These are phyloP conservation scores for Volucella inflata DNA, from an alignment of 2,888 invertebrate species.

Conservation along the genomic window DNA sequence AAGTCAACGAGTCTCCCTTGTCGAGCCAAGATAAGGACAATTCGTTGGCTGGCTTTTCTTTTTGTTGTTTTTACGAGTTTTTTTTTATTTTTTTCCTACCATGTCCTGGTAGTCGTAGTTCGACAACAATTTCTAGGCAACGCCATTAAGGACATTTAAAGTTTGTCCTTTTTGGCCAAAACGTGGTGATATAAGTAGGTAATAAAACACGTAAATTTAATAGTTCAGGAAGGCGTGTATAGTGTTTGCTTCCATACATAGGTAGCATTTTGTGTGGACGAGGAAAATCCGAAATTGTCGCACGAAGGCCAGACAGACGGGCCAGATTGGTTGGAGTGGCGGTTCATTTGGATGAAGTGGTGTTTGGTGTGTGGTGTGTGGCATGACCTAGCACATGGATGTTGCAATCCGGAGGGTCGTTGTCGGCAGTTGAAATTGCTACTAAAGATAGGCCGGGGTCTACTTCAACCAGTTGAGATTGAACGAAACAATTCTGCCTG, in stretches of 20 bases:
- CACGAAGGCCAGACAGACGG: constrained; percentile 73
- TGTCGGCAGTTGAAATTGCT: constrained; percentile 17
- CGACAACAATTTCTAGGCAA: constrained; percentile 68
- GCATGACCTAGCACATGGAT: constrained; percentile 74
- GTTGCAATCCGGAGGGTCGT: constrained; percentile 69
- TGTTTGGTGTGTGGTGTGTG: constrained; percentile 34
- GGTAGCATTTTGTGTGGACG: not conserved
- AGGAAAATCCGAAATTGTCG: constrained; percentile 69
- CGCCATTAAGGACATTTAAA: constrained; percentile 73
- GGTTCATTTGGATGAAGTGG: not conserved
- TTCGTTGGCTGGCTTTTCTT: not conserved
- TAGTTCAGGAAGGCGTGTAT: constrained; percentile 75
- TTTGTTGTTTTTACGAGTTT: not conserved
- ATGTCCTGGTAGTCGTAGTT: constrained; percentile 35
- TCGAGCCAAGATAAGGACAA: constrained; percentile 47
- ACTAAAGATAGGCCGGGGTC: constrained; percentile 56
- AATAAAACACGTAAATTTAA: constrained; percentile 76
- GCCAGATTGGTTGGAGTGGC: constrained; percentile 33
- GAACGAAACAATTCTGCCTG: constrained; percentile 9
- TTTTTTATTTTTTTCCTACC: not conserved
- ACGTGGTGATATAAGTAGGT: constrained; percentile 74
- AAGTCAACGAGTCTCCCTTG: not conserved
- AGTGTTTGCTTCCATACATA: constrained; percentile 44
- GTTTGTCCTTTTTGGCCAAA: constrained; percentile 70
- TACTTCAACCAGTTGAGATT: constrained; percentile 50